Evolutionary conservation across 2,113 vertebrate species (phyloP).

Genomic region (Bubo bubo): DNA sequence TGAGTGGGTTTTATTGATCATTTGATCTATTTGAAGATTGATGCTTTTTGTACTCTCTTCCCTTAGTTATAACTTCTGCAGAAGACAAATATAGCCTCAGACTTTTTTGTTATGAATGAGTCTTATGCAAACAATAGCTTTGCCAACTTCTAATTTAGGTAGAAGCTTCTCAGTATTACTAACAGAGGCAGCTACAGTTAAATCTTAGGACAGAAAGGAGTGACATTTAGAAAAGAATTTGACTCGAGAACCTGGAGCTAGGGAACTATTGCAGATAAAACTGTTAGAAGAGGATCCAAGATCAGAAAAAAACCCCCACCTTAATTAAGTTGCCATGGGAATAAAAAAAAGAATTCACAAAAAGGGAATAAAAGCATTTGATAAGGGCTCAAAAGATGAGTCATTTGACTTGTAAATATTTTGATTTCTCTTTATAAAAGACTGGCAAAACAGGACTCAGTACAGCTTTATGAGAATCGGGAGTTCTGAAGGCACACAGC

Average conservation of each 20-base stretch:
- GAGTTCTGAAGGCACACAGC: not conserved
- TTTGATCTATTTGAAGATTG: slow-evolving; percentile 9
- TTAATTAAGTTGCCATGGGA: not conserved
- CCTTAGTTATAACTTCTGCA: slow-evolving; percentile 11
- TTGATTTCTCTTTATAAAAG: not conserved
- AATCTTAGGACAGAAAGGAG: not conserved
- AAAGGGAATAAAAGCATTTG: not conserved
- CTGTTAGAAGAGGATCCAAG: not conserved
- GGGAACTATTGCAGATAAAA: not conserved
- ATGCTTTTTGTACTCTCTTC: slow-evolving; percentile 4
- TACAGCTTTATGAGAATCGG: not conserved
- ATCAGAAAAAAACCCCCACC: not conserved
- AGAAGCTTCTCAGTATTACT: not conserved
- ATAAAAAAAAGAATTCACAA: not conserved
- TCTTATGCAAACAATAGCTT: not conserved
- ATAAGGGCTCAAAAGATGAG: not conserved
- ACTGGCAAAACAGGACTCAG: not conserved
- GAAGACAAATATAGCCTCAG: not conserved
- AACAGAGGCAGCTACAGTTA: not conserved
- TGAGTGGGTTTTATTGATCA: slow-evolving; percentile 21
- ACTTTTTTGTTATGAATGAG: not conserved
- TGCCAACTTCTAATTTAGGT: not conserved
- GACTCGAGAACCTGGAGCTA: not conserved
- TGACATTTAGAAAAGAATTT: not conserved
- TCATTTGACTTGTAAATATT: not conserved